Evolutionary conservation across 2,888 invertebrate species (phyloP).

Genomic region (Macroteleia sp.): DNA sequence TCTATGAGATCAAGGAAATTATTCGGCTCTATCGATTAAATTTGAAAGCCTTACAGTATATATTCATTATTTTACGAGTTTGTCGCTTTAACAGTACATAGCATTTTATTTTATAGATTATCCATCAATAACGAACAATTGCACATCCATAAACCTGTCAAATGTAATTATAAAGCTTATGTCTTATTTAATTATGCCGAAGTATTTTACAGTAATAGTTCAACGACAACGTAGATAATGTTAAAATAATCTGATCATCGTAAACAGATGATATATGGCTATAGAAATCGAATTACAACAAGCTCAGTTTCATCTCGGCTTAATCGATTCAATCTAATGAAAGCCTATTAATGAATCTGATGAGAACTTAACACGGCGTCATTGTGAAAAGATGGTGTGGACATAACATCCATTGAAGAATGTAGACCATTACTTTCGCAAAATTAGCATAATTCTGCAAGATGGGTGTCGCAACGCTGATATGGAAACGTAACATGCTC

Average conservation of each 20-base stretch:
- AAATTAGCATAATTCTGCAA: constrained; percentile 69
- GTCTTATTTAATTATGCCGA: background rate
- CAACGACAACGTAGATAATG: constrained; percentile 5
- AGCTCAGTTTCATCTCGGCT: constrained; percentile 1
- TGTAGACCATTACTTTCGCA: constrained; percentile 47
- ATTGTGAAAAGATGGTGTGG: constrained; percentile 48
- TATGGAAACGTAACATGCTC: constrained; percentile 38
- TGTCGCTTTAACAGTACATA: too few species aligned
- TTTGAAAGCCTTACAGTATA: background rate
- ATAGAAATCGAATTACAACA: constrained; percentile 9
- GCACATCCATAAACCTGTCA: background rate
- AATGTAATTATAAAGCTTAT: background rate
- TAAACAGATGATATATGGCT: constrained; percentile 3
- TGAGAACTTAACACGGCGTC: constrained; percentile 21
- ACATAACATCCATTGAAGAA: constrained; percentile 44
- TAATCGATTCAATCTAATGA: constrained; percentile 35
- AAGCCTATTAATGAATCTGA: constrained; percentile 32
- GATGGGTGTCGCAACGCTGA: constrained; percentile 49
- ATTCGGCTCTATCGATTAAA: background rate
- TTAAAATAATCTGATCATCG: constrained; percentile 16
- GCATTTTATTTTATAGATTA: too few species aligned
- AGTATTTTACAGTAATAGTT: constrained; percentile 7
- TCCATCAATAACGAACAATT: background rate
- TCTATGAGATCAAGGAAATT: background rate
- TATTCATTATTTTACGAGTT: background rate